These are phyloP conservation scores for Rana temporaria DNA, from an alignment of 2,113 vertebrate genomes.

Conservation along the genomic window DNA sequence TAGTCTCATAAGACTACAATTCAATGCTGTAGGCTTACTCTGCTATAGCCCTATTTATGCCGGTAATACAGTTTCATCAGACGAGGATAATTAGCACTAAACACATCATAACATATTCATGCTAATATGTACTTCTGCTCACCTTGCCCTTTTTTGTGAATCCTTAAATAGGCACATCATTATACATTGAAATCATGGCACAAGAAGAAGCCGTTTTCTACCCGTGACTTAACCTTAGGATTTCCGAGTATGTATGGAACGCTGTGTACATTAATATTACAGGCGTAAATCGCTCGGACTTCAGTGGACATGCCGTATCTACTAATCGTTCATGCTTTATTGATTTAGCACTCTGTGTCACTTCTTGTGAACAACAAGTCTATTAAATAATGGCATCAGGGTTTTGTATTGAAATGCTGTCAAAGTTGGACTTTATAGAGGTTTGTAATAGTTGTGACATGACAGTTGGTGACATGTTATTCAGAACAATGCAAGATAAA, in stretches of 20 bases:
- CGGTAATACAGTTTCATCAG: constrained; percentile 8
- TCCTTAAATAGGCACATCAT: constrained; percentile 26
- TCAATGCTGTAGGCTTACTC: background rate
- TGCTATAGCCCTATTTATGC: constrained; percentile 8
- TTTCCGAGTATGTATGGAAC: background rate
- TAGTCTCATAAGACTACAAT: background rate
- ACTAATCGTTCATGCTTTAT: constrained; percentile 49
- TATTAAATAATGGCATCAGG: constrained; percentile 15
- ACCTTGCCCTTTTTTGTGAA: constrained; percentile 39
- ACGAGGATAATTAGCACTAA: constrained; percentile 37
- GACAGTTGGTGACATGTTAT: background rate
- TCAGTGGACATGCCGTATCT: constrained; percentile 5
- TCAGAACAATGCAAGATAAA: no score
- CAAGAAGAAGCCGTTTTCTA: background rate
- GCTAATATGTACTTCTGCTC: constrained; percentile 34
- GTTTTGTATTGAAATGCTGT: constrained; percentile 30
- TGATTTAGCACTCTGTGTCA: constrained; percentile 45
- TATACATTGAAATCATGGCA: background rate
- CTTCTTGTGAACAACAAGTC: constrained; percentile 19
- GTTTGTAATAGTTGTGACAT: background rate
- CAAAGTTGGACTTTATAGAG: constrained; percentile 36
- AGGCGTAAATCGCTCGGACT: constrained; percentile 6
- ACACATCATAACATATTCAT: constrained; percentile 48
- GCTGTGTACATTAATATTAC: constrained; percentile 15
- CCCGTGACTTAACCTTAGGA: constrained; percentile 22